Conservation (phyloP, 2,797 vertebrate genomes). For the Yasuhikotakia modesta region DNA sequence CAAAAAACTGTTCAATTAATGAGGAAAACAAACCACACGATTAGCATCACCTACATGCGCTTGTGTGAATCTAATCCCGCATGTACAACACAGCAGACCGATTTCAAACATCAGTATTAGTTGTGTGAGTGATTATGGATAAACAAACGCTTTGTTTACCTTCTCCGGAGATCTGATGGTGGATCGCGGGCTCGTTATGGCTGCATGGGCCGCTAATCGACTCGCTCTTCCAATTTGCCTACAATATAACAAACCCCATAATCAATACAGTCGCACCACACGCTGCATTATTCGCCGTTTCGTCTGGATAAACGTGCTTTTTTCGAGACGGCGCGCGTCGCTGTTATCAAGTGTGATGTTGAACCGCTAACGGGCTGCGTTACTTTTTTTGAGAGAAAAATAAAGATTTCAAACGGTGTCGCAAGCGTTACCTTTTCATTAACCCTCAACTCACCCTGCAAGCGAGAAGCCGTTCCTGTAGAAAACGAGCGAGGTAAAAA, state of each 20-base stretch:
- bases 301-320: background rate
- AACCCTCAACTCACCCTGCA: slow-evolving; percentile 60
- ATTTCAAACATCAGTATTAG: background rate
- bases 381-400: slow-evolving; percentile 80
- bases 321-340: background rate
- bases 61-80: background rate
- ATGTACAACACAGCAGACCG: background rate
- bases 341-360: slow-evolving; percentile 38
- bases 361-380: slow-evolving; percentile 75
- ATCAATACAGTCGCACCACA: slow-evolving; percentile 65
- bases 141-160: slow-evolving; percentile 29
- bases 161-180: slow-evolving; percentile 27
- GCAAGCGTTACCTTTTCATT: slow-evolving; percentile 48
- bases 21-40: slow-evolving; percentile 10
- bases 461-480: slow-evolving; percentile 42
- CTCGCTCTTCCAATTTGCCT: slow-evolving; percentile 12
- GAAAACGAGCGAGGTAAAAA: background rate
- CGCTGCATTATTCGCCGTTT: background rate
- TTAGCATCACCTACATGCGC: background rate
- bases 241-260: slow-evolving; percentile 40
- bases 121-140: background rate
- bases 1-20: background rate
- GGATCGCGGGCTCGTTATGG: slow-evolving; percentile 26
- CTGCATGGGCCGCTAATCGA: slow-evolving; percentile 49
- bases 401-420: slow-evolving; percentile 72